Evolutionary conservation across 2,113 vertebrate genomes (phyloP).

Genomic region (Pseudonaja textilis): DNA sequence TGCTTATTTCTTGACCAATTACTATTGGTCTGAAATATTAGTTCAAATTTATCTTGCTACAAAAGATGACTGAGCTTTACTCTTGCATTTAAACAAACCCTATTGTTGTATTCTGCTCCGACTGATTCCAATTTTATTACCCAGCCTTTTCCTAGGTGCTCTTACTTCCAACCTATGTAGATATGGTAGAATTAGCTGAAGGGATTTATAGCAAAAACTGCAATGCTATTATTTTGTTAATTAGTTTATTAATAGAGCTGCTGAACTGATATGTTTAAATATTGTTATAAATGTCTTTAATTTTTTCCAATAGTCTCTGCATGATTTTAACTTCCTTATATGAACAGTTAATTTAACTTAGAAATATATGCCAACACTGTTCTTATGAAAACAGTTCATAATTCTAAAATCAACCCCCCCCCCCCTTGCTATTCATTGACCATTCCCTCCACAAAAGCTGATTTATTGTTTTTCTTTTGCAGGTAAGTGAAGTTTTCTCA

Average conservation of each 20-base stretch:
- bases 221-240: background rate
- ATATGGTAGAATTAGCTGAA: background rate
- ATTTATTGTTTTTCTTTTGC: slow-evolving; percentile 40
- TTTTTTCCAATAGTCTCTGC: background rate
- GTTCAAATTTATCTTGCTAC: background rate
- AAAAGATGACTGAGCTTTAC: background rate
- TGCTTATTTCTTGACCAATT: background rate
- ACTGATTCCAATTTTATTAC: background rate
- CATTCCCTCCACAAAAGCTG: background rate
- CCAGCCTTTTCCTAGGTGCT: background rate
- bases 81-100: background rate
- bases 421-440: background rate
- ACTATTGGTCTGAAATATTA: background rate
- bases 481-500: slow-evolving; percentile 77
- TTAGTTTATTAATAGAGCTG: background rate
- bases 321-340: background rate
- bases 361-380: background rate
- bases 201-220: background rate
- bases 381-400: background rate
- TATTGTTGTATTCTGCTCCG: background rate
- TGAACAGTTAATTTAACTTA: background rate
- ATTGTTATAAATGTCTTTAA: background rate
- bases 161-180: background rate
- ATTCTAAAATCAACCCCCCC: background rate
- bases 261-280: background rate